Evolutionary conservation across 1,140 invertebrate genomes (phyloP), one percentile per base, ranked within the genome.

Genomic region (Rhagoletis pomonella): DNA sequence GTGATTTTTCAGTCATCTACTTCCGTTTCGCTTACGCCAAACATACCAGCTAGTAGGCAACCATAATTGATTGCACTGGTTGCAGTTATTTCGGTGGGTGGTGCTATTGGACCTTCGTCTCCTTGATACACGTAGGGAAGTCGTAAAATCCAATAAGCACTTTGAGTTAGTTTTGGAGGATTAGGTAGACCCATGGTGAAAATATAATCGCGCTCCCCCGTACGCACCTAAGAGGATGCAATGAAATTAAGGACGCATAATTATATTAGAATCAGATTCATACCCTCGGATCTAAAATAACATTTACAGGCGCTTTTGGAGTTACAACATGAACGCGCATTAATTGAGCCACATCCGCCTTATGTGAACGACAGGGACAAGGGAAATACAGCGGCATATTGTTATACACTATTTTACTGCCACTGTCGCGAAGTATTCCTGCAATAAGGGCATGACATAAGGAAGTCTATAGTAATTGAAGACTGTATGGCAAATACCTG

Each of bases 291-390:
- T 98, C 96, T 1, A 99, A 92, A 0, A 96, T 98, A 4, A 99
- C 97, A 90, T 97, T 95, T 60, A 99, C 96, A 0, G 97, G 97
- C 29, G 98, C 97, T 94, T 98, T 98, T 29, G 96, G 96, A 10
- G 97, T 98, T 19, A 99, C 97, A 9, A 99, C 95, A 92, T 99
- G 99, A 87, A 99, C 94, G 77, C 98, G 94, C 96, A 98, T 98
- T 64, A 99, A 93, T 91, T 99, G 98, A 3, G 97, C 98, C 86
- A 96, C 94, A 87, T 95, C 91, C 62, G 94, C 94, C 91, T 95
- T 95, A 10, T 94, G 94, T 88, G 95, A 94, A 73, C 97, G 95
- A 94, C 98, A 99, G 44, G 97, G 96, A 93, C 98, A 99, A 1
- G 96, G 95, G 89, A 96, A 97, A 92, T 97, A 98, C 3, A 99